phyloP scores from a whole-genome alignment of 2,888 invertebrate species.

The Subacronicta megacephala region DNA sequence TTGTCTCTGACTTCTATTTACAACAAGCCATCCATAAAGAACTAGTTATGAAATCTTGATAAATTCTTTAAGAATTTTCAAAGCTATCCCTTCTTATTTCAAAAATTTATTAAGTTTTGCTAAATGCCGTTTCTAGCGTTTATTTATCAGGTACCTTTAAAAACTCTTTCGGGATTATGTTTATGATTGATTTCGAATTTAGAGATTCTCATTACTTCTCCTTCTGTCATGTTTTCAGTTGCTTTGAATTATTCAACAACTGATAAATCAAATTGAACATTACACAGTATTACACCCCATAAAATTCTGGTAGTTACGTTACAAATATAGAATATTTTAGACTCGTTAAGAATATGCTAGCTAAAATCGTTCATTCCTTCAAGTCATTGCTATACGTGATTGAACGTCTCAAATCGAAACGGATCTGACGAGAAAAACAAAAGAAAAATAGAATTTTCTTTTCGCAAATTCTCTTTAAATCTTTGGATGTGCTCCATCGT shows the following conservation, averaged over 20 bases:
- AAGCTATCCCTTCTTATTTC: too few relatives aligned
- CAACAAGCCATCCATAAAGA: neutral
- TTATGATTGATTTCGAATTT: too few relatives aligned
- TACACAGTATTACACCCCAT: neutral
- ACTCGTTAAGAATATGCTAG: too few relatives aligned
- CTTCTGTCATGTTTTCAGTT: too few relatives aligned
- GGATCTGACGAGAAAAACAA: slow-evolving; percentile 25
- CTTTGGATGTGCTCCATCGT: slow-evolving; percentile 21
- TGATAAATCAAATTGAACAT: neutral
- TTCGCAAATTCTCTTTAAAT: slow-evolving; percentile 22
- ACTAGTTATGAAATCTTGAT: neutral
- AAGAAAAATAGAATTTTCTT: slow-evolving; percentile 14
- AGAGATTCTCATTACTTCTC: too few relatives aligned
- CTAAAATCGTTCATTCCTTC: too few relatives aligned
- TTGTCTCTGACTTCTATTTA: slow-evolving; percentile 11
- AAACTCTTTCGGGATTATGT: too few relatives aligned
- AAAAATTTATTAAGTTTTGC: too few relatives aligned
- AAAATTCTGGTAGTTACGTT: neutral
- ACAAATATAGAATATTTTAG: too few relatives aligned
- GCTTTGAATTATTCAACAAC: too few relatives aligned
- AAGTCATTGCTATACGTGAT: slow-evolving; percentile 32
- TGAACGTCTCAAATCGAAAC: slow-evolving; percentile 37
- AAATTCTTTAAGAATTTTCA: neutral
- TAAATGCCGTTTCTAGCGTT: too few relatives aligned
- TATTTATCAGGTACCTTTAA: too few relatives aligned